phyloP scores from a whole-genome alignment of 2,113 vertebrate species.

The Ameiurus melas region DNA sequence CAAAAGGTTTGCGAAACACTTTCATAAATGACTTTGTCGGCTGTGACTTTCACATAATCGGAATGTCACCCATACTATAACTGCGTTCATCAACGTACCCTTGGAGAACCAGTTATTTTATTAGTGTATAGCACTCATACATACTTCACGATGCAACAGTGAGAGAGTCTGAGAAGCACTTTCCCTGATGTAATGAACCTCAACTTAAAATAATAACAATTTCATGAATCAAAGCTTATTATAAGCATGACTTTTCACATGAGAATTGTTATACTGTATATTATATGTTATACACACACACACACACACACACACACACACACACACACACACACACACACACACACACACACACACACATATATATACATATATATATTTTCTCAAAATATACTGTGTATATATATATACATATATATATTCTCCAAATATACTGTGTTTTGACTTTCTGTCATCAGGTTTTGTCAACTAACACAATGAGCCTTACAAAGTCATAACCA shows the following conservation, averaged over 20 bases:
- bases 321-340: no score
- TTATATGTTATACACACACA: no score
- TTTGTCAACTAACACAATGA: background rate
- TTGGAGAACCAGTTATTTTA: background rate
- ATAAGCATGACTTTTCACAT: background rate
- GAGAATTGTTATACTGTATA: background rate
- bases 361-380: no score
- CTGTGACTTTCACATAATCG: background rate
- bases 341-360: no score
- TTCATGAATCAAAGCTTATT: background rate
- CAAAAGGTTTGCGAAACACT: background rate
- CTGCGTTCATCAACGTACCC: background rate
- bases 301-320: no score
- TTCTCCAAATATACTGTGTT: no score
- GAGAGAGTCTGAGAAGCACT: background rate
- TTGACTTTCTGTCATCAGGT: background rate
- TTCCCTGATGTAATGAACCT: background rate
- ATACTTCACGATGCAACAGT: background rate
- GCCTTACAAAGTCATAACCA: background rate
- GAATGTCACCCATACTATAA: background rate
- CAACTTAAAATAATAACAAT: background rate
- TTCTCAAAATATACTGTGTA: no score
- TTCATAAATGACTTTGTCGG: background rate
- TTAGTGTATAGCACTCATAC: background rate
- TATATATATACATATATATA: no score